Base-by-base conservation (phyloP, 1,140 invertebrate genomes). In the Rhizoglyphus robini region DNA sequence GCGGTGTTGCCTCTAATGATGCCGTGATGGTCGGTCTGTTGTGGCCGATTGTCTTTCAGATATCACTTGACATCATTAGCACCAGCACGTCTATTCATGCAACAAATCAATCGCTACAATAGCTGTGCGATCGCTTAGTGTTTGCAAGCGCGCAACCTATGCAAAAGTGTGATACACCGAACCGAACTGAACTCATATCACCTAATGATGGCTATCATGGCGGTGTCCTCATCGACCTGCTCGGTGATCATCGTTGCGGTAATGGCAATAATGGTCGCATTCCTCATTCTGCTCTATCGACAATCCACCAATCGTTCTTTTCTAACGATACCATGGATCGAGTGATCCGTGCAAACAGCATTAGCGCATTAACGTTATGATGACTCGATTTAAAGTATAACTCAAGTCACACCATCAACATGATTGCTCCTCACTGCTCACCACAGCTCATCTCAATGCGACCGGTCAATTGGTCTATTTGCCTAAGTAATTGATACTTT, bases 1-100 rank as follows among this genome's bases (percentile, higher is more conserved):
- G 51, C 51, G 20, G 51, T 54, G 51, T 54, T 54, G 20, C 51
- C 51, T 54, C 51, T 54, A 54, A 54, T 54, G 51, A 54, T 54
- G 20, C 51, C 51, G 8, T 54, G 23, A 54, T 54, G 51, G 23
- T 54, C 51, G 51, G 20, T 54, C 51, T 8, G 8, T 8, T 54
- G 8, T 20, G 51, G 20, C 51, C 51, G 51, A 54, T 54, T 54
- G 51, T 54, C 51, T 54, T 25, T 8, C 51, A 11, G 8, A 5
- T 54, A 8, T 15, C 8, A 54, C 8, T 32, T 54, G 8, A 20
- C 51, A 54, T 54, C 51, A 54, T 54, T 54, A 54, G 51, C 51
- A 54, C 23, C 51, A 54, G 23, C 36, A 41, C 5, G 8, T 8
- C 51, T 54, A 54, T 54, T 54, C 23, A 54, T 54, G 51, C 8